A percentile compares a stretch with the other conserved stretches of the same genome.
phyloP scores from a whole-genome alignment of 2,888 invertebrate genomes.

The Pristionchus maxplancki region DNA sequence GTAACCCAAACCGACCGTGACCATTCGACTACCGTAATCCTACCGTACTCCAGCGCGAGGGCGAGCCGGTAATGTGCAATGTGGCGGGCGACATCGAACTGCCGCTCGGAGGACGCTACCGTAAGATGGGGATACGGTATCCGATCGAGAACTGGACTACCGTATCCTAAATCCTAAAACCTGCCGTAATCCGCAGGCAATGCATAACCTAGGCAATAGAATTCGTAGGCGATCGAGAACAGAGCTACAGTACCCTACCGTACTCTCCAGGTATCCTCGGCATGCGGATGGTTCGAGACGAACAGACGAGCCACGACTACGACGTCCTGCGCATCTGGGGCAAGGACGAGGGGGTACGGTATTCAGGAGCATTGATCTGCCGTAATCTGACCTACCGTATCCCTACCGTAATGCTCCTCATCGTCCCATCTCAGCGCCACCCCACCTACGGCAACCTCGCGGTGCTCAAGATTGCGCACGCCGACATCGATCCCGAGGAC shows the following conservation, averaged over 20 bases:
- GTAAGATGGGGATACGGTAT: background rate
- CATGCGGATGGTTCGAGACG: slow-evolving; percentile 14
- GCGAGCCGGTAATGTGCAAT: background rate
- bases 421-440: background rate
- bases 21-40: background rate
- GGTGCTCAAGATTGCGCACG: slow-evolving; percentile 6
- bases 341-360: slow-evolving; percentile 9
- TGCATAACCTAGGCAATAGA: no score
- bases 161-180: background rate
- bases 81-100: slow-evolving; percentile 36
- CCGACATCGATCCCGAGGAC: slow-evolving; percentile 4
- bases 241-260: background rate
- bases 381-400: background rate
- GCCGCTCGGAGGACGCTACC: background rate
- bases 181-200: background rate
- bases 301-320: slow-evolving; percentile 29
- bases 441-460: background rate
- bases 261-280: background rate
- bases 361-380: background rate
- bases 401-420: no score
- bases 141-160: background rate
- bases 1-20: no score
- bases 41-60: background rate
- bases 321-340: slow-evolving; percentile 16
- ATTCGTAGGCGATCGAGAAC: background rate